phyloP scores from a whole-genome alignment of 2,113 vertebrate species.

The Daubentonia madagascariensis region DNA sequence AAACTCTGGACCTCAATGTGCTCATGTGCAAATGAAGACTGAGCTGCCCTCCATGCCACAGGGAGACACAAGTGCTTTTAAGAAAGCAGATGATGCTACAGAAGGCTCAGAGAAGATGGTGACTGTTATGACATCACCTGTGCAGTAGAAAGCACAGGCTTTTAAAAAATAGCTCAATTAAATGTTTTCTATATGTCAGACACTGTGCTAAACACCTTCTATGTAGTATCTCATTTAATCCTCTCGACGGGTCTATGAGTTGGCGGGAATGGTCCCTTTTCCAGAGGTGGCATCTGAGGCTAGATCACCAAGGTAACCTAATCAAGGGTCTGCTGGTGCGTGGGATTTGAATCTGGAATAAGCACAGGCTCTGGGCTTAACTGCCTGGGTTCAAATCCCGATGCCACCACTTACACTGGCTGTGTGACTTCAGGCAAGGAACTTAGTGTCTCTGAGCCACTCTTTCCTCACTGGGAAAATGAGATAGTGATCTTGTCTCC shows the following conservation, averaged over 20 bases:
- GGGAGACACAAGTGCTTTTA: not conserved
- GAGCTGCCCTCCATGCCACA: not conserved
- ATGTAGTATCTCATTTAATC: not conserved
- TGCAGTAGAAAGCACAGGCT: not conserved
- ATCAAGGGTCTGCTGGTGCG: not conserved
- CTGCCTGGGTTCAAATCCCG: not conserved
- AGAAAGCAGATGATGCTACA: not conserved
- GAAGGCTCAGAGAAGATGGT: not conserved
- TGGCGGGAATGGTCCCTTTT: not conserved
- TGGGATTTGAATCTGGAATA: not conserved
- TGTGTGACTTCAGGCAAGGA: not conserved
- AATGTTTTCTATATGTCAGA: not conserved
- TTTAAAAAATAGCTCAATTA: not conserved
- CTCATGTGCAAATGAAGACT: not conserved
- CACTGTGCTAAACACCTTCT: not conserved
- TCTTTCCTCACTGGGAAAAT: not conserved
- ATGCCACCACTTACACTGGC: not conserved
- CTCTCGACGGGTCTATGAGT: not conserved
- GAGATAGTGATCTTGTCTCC: not conserved
- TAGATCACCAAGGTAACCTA: not conserved
- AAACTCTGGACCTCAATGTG: not conserved
- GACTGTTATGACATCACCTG: not conserved
- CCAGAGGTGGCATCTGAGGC: not conserved
- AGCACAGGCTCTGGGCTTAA: not conserved
- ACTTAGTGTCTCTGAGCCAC: not conserved